These are phyloP conservation scores for Apis dorsata DNA, from an alignment of 1,140 invertebrate genomes.

Conservation along the genomic window DNA sequence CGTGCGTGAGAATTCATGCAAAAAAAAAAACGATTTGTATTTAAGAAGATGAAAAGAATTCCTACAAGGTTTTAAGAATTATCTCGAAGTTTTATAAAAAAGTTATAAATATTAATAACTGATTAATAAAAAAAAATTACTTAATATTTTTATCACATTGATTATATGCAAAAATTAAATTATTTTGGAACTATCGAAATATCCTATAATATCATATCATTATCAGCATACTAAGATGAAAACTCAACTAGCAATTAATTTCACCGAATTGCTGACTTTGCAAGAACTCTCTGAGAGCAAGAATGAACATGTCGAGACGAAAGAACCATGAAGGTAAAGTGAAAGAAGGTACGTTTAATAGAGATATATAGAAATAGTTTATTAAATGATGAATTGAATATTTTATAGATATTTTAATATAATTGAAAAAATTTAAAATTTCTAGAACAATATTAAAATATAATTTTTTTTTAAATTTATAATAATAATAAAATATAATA, in stretches of 20 bases:
- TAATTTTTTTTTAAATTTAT: background rate
- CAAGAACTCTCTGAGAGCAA: background rate
- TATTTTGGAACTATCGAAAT: background rate
- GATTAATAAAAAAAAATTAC: background rate
- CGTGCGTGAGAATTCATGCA: slow-evolving; percentile 1
- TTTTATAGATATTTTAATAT: background rate
- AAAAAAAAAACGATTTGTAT: background rate
- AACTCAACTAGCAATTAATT: slow-evolving; percentile 25
- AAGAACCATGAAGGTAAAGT: background rate
- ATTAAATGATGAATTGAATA: background rate
- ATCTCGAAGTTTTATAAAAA: background rate
- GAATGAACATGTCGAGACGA: slow-evolving; percentile 2
- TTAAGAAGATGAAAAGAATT: background rate
- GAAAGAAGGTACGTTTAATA: slow-evolving; percentile 10
- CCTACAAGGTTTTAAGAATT: background rate
- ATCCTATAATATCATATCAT: background rate
- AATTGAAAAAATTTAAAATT: too few relatives aligned
- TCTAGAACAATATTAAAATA: background rate
- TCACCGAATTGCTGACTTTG: slow-evolving; percentile 21
- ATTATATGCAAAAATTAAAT: too few relatives aligned
- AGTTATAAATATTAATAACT: background rate
- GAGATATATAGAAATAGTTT: slow-evolving; percentile 35
- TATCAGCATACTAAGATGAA: background rate
- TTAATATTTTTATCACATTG: background rate
- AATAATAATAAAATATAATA: too few relatives aligned